Evolutionary conservation across 1,140 invertebrate species (phyloP), one percentile per base, ranked within the genome.

Genomic region (Leptinotarsa undecemlineata): DNA sequence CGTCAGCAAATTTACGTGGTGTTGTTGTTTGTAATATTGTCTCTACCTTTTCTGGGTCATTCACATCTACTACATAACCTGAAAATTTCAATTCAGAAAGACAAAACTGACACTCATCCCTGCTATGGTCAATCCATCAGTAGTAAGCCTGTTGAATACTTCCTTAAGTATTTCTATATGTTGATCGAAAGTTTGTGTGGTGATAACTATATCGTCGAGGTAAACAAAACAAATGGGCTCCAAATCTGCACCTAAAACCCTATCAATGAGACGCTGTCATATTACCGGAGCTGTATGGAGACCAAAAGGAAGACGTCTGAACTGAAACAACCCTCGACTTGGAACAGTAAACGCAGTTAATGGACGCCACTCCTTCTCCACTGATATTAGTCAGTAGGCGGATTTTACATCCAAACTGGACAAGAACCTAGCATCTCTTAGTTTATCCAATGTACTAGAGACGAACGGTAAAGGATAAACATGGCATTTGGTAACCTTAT

Each of bases 321-420:
- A 84, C 15, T 84, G 79, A 74, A 73, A 83, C 2, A 82, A 61
- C 0, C 82, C 81, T 33, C 73, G 72, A 13, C 74, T 72, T 23
- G 82, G 78, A 33, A 83, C 71, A 2, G 76, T 73, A 77, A 84
- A 84, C 1, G 81, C 82, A 0, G 81, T 84, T 64, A 81, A 80
- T 64, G 80, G 77, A 61, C 77, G 76, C 48, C 72, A 77, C 14
- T 78, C 21, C 20, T 78, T 66, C 60, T 80, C 74, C 14, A 83
- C n/a, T 20, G 73, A 67, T 20, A 84, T 81, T 77, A 84, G 82
- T 79, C 79, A 83, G 71, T 78, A 84, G 2, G 78, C 79, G n/a
- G 76, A 76, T 23, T 73, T 77, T 19, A 26, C 26, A 26, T 26
- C 26, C 26, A 26, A 26, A 26, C 26, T 26, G 26, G 26, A 6